Evolutionary conservation across 2,797 vertebrate genomes (phyloP).

Genomic region (Enteromius viviparus): DNA sequence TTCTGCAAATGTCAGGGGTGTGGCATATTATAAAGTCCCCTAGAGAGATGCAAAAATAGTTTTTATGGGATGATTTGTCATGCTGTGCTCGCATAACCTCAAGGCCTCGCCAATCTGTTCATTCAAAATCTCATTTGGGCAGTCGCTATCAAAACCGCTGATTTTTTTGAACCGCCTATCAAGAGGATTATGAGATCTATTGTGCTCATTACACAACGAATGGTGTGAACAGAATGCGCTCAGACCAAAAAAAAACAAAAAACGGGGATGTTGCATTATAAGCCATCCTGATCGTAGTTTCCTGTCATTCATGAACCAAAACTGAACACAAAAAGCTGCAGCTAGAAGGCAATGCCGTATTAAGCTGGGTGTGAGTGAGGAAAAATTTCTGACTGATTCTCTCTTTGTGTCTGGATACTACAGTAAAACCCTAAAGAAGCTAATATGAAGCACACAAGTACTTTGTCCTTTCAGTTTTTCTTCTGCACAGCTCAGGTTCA

Average conservation of each 20-base stretch:
- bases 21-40: slow-evolving; percentile 22
- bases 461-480: slow-evolving; percentile 33
- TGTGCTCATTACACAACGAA: slow-evolving; percentile 10
- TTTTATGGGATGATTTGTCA: slow-evolving; percentile 52
- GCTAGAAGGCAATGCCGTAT: background rate
- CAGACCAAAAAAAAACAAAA: background rate
- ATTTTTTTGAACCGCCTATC: slow-evolving; percentile 40
- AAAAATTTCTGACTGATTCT: background rate
- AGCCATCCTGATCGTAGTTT: background rate
- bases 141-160: slow-evolving; percentile 34
- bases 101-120: slow-evolving; percentile 43
- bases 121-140: slow-evolving; percentile 36
- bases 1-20: slow-evolving; percentile 24
- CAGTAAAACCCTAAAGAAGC: slow-evolving; percentile 27
- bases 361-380: slow-evolving; percentile 9
- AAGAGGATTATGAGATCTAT: slow-evolving; percentile 19
- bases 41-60: slow-evolving; percentile 44
- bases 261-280: background rate
- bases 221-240: slow-evolving; percentile 11
- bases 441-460: slow-evolving; percentile 36
- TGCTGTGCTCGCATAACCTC: slow-evolving; percentile 33
- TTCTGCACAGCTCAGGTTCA: slow-evolving; percentile 37
- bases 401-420: background rate
- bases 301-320: background rate
- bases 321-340: background rate